These are phyloP conservation scores for Mantis religiosa DNA, from an alignment of 2,888 invertebrate genomes.

Conservation along the genomic window DNA sequence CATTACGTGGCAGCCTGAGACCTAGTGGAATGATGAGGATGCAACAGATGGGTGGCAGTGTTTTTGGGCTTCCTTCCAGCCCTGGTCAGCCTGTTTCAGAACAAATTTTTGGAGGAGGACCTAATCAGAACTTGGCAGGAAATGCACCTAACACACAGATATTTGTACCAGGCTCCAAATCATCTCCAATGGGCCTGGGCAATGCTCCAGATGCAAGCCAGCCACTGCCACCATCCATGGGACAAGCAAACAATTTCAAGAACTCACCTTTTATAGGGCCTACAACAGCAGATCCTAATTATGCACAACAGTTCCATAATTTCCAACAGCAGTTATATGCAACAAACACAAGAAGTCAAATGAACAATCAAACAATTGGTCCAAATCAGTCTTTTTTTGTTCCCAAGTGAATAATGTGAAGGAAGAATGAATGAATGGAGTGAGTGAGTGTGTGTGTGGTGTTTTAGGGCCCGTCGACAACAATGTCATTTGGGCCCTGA, in stretches of 20 bases:
- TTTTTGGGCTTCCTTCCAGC: constrained; percentile 28
- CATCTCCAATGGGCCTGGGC: constrained; percentile 53
- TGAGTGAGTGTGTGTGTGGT: too few species aligned
- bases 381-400: constrained; percentile 37
- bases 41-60: constrained; percentile 32
- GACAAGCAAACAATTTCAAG: constrained; percentile 67
- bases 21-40: constrained; percentile 39
- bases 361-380: constrained; percentile 34
- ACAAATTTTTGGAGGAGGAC: constrained; percentile 35
- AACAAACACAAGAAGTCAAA: constrained; percentile 67
- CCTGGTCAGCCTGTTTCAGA: constrained; percentile 29
- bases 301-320: constrained; percentile 92
- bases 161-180: constrained; percentile 55
- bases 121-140: constrained; percentile 38
- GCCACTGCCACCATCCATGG: constrained; percentile 75
- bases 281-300: constrained; percentile 83
- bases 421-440: too few species aligned
- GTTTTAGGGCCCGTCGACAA: too few species aligned
- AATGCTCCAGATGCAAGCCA: constrained; percentile 62
- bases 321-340: constrained; percentile 94
- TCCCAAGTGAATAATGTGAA: constrained; percentile 33
- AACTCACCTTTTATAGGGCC: constrained; percentile 75
- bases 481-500: too few species aligned
- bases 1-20: constrained; percentile 35
- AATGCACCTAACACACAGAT: constrained; percentile 52